A percentile compares a stretch with the other conserved stretches of the same genome.
These are phyloP conservation scores for Salvator merianae DNA, from an alignment of 2,113 vertebrate species.

Conservation along the genomic window DNA sequence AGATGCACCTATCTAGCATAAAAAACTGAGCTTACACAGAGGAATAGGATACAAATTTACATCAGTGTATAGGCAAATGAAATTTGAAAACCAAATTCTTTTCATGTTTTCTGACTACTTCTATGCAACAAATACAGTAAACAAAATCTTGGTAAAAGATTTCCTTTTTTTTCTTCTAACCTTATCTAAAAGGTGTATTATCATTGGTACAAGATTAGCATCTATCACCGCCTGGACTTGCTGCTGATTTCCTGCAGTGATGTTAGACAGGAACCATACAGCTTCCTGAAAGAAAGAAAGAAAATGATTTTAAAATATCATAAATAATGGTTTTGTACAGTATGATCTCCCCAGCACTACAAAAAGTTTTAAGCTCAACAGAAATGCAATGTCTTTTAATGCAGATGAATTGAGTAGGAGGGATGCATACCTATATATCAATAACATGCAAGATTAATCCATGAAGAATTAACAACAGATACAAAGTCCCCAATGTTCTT, in stretches of 20 bases:
- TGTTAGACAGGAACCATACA: constrained; percentile 99
- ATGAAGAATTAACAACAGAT: not conserved
- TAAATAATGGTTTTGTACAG: not conserved
- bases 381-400: not conserved
- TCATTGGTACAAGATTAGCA: constrained; percentile 97
- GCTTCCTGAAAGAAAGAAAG: constrained; percentile 87
- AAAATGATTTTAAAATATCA: not conserved
- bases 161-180: constrained; percentile 67
- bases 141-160: not conserved
- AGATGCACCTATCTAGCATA: not conserved
- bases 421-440: not conserved
- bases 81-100: not conserved
- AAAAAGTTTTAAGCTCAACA: not conserved
- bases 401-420: not conserved
- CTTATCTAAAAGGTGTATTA: constrained; percentile 98
- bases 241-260: constrained; percentile 98
- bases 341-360: not conserved
- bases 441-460: not conserved
- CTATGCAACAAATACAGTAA: not conserved
- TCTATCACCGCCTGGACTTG: constrained; percentile 99
- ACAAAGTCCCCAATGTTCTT: not conserved
- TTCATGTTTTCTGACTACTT: not conserved
- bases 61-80: not conserved
- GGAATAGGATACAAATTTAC: not conserved
- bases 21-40: not conserved